These are phyloP conservation scores for Scophthalmus maximus DNA, from an alignment of 2,113 vertebrate genomes.

Conservation along the genomic window DNA sequence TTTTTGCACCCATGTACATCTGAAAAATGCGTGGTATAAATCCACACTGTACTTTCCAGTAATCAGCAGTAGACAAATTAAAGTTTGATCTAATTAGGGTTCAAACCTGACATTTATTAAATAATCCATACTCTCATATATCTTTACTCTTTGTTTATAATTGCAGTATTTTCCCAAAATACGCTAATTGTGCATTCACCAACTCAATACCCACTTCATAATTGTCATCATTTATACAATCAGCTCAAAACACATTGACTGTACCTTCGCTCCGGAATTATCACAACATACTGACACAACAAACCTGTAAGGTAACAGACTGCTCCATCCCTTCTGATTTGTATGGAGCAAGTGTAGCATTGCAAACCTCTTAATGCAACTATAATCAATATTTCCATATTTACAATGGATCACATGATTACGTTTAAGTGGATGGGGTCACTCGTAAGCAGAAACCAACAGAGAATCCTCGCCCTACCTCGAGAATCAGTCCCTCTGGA, in stretches of 20 bases:
- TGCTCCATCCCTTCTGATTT: not conserved
- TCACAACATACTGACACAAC: not conserved
- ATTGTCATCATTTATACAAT: not conserved
- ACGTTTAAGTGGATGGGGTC: not conserved
- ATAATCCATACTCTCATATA: not conserved
- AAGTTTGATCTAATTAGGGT: conserved; percentile 1
- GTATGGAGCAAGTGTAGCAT: not conserved
- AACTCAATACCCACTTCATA: too few relatives aligned
- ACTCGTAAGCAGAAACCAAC: not conserved
- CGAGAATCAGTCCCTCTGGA: not conserved
- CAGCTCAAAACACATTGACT: not conserved
- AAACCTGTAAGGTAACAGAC: not conserved
- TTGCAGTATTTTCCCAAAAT: too few relatives aligned
- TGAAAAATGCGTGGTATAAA: conserved; percentile 28
- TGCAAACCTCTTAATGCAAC: not conserved
- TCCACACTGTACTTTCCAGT: conserved; percentile 9
- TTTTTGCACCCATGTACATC: conserved; percentile 40
- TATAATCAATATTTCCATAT: conserved; percentile 8
- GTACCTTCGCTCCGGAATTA: not conserved
- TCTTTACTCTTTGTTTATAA: too few relatives aligned
- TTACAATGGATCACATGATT: not conserved
- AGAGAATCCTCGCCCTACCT: not conserved
- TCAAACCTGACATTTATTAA: conserved; percentile 14
- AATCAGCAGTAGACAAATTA: conserved; percentile 16
- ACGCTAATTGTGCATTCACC: too few relatives aligned